phyloP scores from a whole-genome alignment of 2,113 vertebrate species.

The Origma solitaria region DNA sequence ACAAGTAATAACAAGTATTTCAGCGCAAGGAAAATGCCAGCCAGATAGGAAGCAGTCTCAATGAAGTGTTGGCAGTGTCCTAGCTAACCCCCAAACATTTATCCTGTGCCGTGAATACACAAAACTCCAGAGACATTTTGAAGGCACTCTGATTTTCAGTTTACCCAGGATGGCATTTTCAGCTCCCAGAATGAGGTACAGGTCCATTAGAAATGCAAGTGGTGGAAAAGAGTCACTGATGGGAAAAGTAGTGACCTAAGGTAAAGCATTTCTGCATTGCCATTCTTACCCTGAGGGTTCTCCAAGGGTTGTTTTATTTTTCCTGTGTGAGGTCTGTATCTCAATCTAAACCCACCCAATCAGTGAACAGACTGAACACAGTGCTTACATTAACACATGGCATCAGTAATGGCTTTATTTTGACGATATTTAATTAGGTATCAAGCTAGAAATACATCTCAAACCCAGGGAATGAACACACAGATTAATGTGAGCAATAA shows the following conservation, averaged over 20 bases:
- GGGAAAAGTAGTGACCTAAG: not conserved
- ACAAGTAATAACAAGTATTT: not conserved
- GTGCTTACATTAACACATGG: not conserved
- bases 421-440: constrained; percentile 1
- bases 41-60: not conserved
- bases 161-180: not conserved
- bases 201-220: not conserved
- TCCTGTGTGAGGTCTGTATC: not conserved
- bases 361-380: not conserved
- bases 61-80: constrained; percentile 1
- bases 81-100: not conserved
- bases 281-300: not conserved
- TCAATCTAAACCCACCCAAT: not conserved
- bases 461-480: not conserved
- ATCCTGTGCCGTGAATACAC: not conserved
- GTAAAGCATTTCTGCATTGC: not conserved
- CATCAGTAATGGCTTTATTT: constrained; percentile 6
- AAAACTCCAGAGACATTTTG: not conserved
- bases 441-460: not conserved
- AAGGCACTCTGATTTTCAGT: not conserved
- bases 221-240: not conserved
- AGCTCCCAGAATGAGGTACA: not conserved
- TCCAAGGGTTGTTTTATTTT: not conserved
- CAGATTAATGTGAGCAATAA: not conserved
- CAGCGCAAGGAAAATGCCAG: not conserved